Percentiles rank a stretch among this genome's conserved stretches.
phyloP scores from a whole-genome alignment of 1,140 invertebrate genomes.

The Latrodectus geometricus region DNA sequence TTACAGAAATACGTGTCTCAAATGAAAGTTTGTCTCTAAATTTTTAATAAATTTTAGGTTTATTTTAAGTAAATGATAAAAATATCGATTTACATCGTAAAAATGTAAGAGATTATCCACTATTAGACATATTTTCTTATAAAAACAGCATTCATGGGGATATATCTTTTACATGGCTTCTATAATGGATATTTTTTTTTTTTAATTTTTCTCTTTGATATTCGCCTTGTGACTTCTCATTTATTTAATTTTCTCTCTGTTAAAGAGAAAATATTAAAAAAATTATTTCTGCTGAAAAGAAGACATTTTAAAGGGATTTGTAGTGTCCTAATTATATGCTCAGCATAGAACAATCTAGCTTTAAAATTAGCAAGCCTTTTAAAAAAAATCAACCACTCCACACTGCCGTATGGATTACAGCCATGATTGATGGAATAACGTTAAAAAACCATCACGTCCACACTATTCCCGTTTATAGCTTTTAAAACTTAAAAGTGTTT shows the following conservation, averaged over 20 bases:
- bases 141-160: too few relatives aligned
- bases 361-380: neutral
- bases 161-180: too few relatives aligned
- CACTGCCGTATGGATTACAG: neutral
- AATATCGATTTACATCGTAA: too few relatives aligned
- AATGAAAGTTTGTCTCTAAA: too few relatives aligned
- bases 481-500: neutral
- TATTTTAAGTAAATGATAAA: too few relatives aligned
- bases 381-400: neutral
- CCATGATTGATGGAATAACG: neutral
- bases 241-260: neutral
- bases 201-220: neutral
- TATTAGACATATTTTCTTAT: too few relatives aligned
- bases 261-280: neutral
- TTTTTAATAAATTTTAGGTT: too few relatives aligned
- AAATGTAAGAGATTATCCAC: too few relatives aligned
- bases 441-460: neutral
- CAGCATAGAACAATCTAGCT: neutral
- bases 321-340: neutral
- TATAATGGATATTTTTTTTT: too few relatives aligned
- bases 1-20: too few relatives aligned
- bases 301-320: neutral
- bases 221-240: neutral
- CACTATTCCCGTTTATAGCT: neutral
- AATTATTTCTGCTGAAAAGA: neutral